phyloP scores from a whole-genome alignment of 2,797 vertebrate species.

The Rhinoraja longicauda region DNA sequence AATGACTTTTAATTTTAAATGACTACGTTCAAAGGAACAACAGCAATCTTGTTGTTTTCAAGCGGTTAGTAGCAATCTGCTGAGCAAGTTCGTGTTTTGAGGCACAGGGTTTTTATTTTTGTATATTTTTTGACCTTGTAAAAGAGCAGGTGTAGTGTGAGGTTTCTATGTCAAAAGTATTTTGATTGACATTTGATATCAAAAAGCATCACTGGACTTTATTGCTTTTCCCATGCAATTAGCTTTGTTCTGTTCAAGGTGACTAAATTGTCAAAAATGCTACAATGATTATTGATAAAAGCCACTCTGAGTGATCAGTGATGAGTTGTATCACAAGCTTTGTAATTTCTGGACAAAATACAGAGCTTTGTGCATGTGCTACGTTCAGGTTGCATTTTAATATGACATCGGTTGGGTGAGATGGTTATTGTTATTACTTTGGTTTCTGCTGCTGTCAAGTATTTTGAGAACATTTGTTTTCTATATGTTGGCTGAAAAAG shows the following conservation, averaged over 20 bases:
- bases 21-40: neutral
- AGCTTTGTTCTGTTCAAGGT: neutral
- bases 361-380: neutral
- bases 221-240: neutral
- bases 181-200: neutral
- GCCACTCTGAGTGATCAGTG: neutral
- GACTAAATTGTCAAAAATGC: neutral
- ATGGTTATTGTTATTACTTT: neutral
- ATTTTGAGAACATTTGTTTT: neutral
- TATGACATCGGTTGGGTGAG: neutral
- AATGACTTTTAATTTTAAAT: too few relatives aligned
- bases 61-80: neutral
- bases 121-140: neutral
- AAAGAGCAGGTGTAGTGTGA: neutral
- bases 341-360: neutral
- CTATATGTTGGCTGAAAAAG: too few relatives aligned
- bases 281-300: too few relatives aligned
- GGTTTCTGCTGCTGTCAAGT: neutral
- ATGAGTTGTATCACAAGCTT: neutral
- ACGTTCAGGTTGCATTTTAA: neutral
- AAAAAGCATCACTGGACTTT: neutral
- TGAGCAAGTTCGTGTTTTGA: neutral
- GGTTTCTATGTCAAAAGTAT: neutral
- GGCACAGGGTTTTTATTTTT: neutral
- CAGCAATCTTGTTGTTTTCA: neutral